These are phyloP conservation scores for Nasalis larvatus DNA, from an alignment of 2,113 vertebrate species.

Conservation along the genomic window DNA sequence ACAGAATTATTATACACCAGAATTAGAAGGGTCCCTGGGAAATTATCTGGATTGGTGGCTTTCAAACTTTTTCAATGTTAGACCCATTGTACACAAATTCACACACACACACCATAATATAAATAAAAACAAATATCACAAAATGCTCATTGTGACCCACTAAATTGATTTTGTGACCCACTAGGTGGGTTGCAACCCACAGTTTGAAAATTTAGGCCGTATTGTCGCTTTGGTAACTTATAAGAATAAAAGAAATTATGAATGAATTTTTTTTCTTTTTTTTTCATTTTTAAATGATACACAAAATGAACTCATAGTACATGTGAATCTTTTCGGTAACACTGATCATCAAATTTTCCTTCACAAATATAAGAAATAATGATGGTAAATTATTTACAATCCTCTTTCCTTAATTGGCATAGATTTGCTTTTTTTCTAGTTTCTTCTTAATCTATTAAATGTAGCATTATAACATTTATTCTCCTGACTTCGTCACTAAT, in stretches of 20 bases:
- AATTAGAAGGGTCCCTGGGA: background rate
- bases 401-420: background rate
- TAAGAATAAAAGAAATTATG: conserved; percentile 26
- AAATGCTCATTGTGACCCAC: background rate
- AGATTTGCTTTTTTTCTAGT: background rate
- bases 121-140: background rate
- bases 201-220: background rate
- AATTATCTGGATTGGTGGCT: background rate
- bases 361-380: background rate
- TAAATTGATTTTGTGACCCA: background rate
- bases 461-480: background rate
- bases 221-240: background rate
- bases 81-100: background rate
- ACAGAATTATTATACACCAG: background rate
- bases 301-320: background rate
- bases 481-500: background rate
- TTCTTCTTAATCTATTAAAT: background rate
- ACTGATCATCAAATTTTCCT: background rate
- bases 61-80: background rate
- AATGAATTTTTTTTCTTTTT: background rate
- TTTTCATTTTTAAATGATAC: background rate
- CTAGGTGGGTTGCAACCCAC: background rate
- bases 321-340: background rate
- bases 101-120: background rate
- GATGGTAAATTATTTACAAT: background rate